Conservation (phyloP, 2,113 vertebrate species). For the Antechinus flavipes region DNA sequence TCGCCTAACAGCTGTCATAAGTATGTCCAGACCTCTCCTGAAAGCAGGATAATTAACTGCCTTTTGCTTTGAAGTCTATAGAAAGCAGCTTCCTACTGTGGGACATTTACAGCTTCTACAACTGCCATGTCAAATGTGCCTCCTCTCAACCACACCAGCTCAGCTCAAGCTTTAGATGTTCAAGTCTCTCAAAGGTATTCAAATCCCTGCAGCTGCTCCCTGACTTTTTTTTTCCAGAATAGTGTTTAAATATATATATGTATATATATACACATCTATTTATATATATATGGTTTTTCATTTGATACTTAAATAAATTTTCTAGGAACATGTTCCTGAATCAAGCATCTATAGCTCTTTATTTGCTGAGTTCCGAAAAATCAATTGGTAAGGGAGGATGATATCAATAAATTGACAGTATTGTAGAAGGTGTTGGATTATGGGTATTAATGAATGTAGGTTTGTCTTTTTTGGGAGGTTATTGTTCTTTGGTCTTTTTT, state of each 20-base stretch:
- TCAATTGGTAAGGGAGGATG: neutral
- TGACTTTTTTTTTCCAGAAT: conserved; percentile 53
- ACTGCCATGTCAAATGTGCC: conserved; percentile 19
- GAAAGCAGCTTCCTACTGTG: conserved; percentile 64
- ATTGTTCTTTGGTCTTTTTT: neutral
- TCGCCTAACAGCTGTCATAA: conserved; percentile 59
- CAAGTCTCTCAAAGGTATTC: conserved; percentile 58
- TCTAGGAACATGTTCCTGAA: conserved; percentile 24
- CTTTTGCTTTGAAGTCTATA: conserved; percentile 62
- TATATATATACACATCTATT: neutral
- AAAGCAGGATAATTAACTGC: conserved; percentile 56
- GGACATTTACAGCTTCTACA: conserved; percentile 45
- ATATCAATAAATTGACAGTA: conserved; percentile 1
- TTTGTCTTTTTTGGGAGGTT: neutral
- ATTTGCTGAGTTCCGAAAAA: conserved; percentile 35
- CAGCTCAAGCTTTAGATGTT: conserved; percentile 25
- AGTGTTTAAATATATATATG: conserved; percentile 30
- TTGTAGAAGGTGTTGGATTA: neutral
- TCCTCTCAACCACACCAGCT: neutral
- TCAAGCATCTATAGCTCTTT: neutral
- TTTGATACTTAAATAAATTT: conserved; percentile 57
- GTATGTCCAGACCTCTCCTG: conserved; percentile 30
- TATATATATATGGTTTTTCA: conserved; percentile 26
- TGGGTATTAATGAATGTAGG: neutral
- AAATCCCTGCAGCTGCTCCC: conserved; percentile 42